A percentile compares a stretch with the other conserved stretches of the same genome.
phyloP scores from a whole-genome alignment of 2,888 invertebrate genomes.

The Megamerina dolium region DNA sequence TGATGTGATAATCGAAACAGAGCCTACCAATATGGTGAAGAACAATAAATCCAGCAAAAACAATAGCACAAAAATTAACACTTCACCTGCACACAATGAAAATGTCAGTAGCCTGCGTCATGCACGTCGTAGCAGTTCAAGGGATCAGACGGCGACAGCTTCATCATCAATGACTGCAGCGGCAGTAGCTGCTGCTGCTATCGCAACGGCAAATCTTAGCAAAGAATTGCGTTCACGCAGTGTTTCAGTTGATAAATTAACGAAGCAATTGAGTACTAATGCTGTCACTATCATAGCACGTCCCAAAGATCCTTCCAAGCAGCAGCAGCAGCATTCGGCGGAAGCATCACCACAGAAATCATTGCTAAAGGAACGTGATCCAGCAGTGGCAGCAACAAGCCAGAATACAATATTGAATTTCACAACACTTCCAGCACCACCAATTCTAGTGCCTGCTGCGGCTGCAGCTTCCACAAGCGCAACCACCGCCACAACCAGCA shows the following conservation, averaged over 20 bases:
- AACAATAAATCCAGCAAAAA: not conserved
- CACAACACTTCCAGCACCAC: constrained; percentile 12
- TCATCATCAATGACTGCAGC: no score
- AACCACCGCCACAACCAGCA: constrained; percentile 1
- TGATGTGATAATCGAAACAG: not conserved
- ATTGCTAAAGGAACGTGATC: constrained; percentile 25
- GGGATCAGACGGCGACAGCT: no score
- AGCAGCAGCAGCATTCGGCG: constrained; percentile 8
- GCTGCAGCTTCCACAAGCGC: constrained; percentile 17
- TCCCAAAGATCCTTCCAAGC: constrained; percentile 33
- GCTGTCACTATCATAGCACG: constrained; percentile 47
- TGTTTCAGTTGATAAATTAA: constrained; percentile 42
- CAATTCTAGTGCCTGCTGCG: constrained; percentile 14
- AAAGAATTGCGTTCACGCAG: constrained; percentile 24
- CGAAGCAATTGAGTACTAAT: constrained; percentile 43
- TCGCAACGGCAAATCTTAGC: not conserved
- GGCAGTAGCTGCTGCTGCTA: constrained; percentile 4
- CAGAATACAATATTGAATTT: no score
- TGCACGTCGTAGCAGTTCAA: no score
- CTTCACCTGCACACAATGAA: no score
- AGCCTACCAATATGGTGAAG: no score
- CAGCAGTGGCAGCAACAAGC: constrained; percentile 30
- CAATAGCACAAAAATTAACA: not conserved
- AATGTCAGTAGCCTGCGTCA: no score
- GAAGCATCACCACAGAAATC: constrained; percentile 22